Base-by-base conservation (phyloP, 1,140 invertebrate genomes). In the Charaxes varanes region DNA sequence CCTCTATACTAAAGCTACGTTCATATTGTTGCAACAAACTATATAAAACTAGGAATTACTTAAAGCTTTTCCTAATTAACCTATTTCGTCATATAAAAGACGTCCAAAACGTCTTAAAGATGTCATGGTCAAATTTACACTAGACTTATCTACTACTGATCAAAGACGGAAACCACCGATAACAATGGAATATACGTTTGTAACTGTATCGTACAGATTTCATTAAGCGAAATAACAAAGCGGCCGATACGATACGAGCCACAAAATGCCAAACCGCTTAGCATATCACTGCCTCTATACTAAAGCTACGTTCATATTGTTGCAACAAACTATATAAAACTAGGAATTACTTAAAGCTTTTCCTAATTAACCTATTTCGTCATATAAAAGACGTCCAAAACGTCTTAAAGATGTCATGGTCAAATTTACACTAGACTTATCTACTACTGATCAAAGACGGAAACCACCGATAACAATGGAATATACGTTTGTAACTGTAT, bases 181-280 rank as follows among this genome's bases (percentile, higher is more conserved):
- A 53, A 54, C 46, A 55, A 50, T 55, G 43, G 56, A 53, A 66
- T 41, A 63, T 46, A 56, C 28, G 48, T 50, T n/a, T n/a, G 51
- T 59, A 64, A 73, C 62, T 56, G 60, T 63, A 62, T 50, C 48
- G 44, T 35, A 52, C 30, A 41, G 55, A 63, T 73, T 72, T 63
- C 59, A 74, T 68, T 76, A 71, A 53, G 59, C 47, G 49, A 53
- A 57, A 58, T 58, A 62, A 71, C 64, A 65, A 64, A 65, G 55
- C 40, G 45, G 40, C 11, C 53, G 54, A 55, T 59, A 50, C 37
- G 53, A n/a, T n/a, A n/a, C 56, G 46, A 51, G 45, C 47, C 52
- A 53, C 53, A 37, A 74, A 77, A 74, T 78, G 68, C 67, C 72
- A 73, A 54, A 64, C 48, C 62, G 69, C 60, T 73, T 66, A 69